These are phyloP conservation scores for Drosophila anomalipes DNA, from an alignment of 2,888 invertebrate genomes.

Conservation along the genomic window DNA sequence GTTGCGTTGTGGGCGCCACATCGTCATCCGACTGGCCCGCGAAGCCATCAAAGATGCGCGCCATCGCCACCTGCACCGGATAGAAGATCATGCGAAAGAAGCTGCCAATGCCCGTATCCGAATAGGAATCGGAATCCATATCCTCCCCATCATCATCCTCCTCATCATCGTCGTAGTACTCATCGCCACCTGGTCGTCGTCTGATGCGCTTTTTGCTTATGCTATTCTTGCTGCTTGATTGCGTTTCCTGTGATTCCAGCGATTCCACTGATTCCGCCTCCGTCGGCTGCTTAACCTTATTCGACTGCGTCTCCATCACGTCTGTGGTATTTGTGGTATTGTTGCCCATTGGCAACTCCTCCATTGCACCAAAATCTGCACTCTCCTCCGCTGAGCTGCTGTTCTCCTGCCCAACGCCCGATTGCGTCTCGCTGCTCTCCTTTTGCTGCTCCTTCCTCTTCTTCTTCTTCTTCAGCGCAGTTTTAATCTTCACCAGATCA, in stretches of 20 bases:
- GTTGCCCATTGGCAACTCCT: constrained; percentile 30
- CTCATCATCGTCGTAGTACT: constrained; percentile 58
- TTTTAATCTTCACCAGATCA: neutral
- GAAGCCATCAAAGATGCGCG: constrained; percentile 76
- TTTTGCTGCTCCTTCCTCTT: neutral
- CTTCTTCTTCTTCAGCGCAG: constrained; percentile 4
- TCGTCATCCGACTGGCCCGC: constrained; percentile 46
- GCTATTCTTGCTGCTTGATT: constrained; percentile 52
- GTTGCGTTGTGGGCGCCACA: constrained; percentile 23
- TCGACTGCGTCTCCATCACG: neutral
- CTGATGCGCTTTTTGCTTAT: constrained; percentile 71
- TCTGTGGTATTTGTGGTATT: constrained; percentile 10
- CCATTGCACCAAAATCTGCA: constrained; percentile 74
- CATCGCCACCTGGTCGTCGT: constrained; percentile 62
- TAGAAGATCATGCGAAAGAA: constrained; percentile 83
- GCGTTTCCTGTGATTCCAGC: neutral
- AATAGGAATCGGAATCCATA: constrained; percentile 7
- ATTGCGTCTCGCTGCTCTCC: constrained; percentile 21
- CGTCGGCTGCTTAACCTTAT: constrained; percentile 10
- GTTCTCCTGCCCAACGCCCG: constrained; percentile 42
- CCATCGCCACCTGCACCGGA: constrained; percentile 82
- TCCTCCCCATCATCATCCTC: constrained; percentile 56
- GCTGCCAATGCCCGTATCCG: constrained; percentile 64
- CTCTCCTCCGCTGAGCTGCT: constrained; percentile 74
- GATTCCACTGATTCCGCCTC: neutral